A percentile compares a stretch with the other conserved stretches of the same genome.
Conservation (phyloP, 1,140 invertebrate species). For the Drosophila albomicans region DNA sequence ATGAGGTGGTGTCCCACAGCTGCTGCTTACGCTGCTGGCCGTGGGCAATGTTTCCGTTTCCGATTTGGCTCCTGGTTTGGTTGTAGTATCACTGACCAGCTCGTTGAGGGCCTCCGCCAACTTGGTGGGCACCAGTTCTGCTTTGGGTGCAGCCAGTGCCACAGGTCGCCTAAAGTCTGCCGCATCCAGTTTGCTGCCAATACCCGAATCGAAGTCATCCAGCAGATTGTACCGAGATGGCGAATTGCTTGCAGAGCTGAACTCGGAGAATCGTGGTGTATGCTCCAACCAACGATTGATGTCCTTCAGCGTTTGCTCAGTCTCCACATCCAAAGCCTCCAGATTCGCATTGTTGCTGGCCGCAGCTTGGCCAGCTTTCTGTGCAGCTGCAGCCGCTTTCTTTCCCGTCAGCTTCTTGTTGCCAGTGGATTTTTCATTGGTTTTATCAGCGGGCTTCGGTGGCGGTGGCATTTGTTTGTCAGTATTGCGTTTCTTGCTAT, state of each 20-base stretch:
- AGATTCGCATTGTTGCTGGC: constrained; percentile 87
- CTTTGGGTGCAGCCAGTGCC: constrained; percentile 68
- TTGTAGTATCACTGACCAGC: constrained; percentile 58
- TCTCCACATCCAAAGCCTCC: constrained; percentile 91
- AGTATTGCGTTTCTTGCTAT: constrained; percentile 50
- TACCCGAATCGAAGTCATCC: constrained; percentile 86
- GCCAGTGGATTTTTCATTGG: constrained; percentile 49
- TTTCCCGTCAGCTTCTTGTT: constrained; percentile 66
- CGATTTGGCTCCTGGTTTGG: constrained; percentile 43
- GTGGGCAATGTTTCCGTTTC: constrained; percentile 63
- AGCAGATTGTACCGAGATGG: constrained; percentile 86
- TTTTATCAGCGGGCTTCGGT: constrained; percentile 65
- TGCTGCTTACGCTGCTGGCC: constrained; percentile 76
- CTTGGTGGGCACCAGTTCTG: constrained; percentile 75
- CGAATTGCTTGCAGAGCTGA: constrained; percentile 90
- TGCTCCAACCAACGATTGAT: constrained; percentile 95
- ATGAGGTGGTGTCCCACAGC: constrained; percentile 78
- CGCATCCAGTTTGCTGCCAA: constrained; percentile 71
- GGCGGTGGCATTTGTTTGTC: constrained; percentile 77
- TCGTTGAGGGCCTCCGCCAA: constrained; percentile 74
- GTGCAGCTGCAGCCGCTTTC: constrained; percentile 56
- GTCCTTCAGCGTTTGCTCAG: constrained; percentile 94
- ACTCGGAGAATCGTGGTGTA: constrained; percentile 90
- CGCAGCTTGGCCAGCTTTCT: constrained; percentile 46
- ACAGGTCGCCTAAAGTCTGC: constrained; percentile 78